Evolutionary conservation across 1,140 invertebrate species (phyloP), one percentile per base, ranked within the genome.

Genomic region (Lasaia peninsularis): DNA sequence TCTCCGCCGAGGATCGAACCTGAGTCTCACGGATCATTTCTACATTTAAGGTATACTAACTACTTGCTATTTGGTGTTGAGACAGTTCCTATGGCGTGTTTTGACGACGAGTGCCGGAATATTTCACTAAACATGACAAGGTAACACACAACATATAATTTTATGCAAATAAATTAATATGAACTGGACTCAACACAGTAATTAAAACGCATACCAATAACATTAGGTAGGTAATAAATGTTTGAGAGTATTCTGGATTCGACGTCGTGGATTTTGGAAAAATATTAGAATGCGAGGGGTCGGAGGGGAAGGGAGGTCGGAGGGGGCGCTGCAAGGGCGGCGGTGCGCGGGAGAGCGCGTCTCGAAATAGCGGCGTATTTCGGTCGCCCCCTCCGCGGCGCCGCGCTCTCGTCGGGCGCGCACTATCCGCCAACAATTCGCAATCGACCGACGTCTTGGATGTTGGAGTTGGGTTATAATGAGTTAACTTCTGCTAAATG

Each of bases 371-470:
- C 68, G 73, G 68, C 75, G 77, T 85, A 85, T 87, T 85, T 85
- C 80, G 84, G 79, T 79, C 75, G 70, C 62, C 57, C 70, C 72
- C 71, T 63, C 79, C 75, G 68, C 71, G 59, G 66, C 71, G 53
- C 65, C 82, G 74, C 66, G 60, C 60, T 31, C 56, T 35, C 66
- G 54, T 52, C 52, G 70, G 70, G 77, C 77, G 70, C 80, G 71
- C 92, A 94, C 92, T 93, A 92, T 92, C 92, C 92, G 92, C 92
- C 93, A 92, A 92, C 93, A 93, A 93, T 93, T 94, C 92, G 92
- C 93, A 94, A 94, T 94, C 94, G 94, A 95, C 93, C 94, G 94
- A 95, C 94, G 94, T 95, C 94, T 95, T 94, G 93, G 93, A 93
- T 93, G 91, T 91, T 92, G 91, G 93, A 92, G 93, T 91, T 93